A percentile compares a stretch with the other conserved stretches of the same genome.
Evolutionary conservation across 2,888 invertebrate genomes (phyloP).

Genomic region (Carabus problematicus): DNA sequence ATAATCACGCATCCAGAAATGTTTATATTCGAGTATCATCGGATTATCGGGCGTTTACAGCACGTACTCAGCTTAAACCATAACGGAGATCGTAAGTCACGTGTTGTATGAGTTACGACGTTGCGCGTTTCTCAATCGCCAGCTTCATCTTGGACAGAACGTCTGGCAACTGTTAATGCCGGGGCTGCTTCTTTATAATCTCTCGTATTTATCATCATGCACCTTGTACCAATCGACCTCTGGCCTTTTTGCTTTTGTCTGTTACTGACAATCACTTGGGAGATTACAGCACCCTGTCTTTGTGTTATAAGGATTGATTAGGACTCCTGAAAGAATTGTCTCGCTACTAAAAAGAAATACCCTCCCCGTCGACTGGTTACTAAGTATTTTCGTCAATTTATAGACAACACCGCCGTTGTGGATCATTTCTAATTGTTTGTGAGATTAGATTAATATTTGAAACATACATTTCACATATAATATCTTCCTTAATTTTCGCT

Average conservation of each 20-base stretch:
- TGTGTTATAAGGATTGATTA: slow-evolving; percentile 59
- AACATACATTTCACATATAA: no score
- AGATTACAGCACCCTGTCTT: slow-evolving; percentile 57
- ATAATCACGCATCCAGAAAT: slow-evolving; percentile 10
- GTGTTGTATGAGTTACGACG: slow-evolving; percentile 36
- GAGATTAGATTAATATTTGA: not conserved
- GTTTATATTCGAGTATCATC: slow-evolving; percentile 12
- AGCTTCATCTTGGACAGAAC: not conserved
- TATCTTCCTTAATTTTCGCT: not conserved
- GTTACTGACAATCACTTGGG: slow-evolving; percentile 54
- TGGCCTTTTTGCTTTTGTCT: slow-evolving; percentile 28
- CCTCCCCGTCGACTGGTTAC: slow-evolving; percentile 24
- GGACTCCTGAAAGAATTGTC: slow-evolving; percentile 53
- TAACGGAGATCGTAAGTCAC: slow-evolving; percentile 35
- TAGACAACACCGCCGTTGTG: slow-evolving; percentile 25
- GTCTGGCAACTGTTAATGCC: slow-evolving; percentile 10
- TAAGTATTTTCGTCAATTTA: slow-evolving; percentile 25
- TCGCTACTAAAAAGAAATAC: slow-evolving; percentile 4
- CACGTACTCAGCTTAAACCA: slow-evolving; percentile 40
- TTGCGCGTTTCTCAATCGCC: slow-evolving; percentile 6
- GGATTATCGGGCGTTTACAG: slow-evolving; percentile 23
- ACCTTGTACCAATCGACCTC: slow-evolving; percentile 10
- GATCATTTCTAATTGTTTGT: slow-evolving; percentile 22
- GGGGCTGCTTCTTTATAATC: slow-evolving; percentile 35
- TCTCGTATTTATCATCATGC: slow-evolving; percentile 37